Evolutionary conservation across 2,888 invertebrate species (phyloP).

Genomic region (Alcis repandata): DNA sequence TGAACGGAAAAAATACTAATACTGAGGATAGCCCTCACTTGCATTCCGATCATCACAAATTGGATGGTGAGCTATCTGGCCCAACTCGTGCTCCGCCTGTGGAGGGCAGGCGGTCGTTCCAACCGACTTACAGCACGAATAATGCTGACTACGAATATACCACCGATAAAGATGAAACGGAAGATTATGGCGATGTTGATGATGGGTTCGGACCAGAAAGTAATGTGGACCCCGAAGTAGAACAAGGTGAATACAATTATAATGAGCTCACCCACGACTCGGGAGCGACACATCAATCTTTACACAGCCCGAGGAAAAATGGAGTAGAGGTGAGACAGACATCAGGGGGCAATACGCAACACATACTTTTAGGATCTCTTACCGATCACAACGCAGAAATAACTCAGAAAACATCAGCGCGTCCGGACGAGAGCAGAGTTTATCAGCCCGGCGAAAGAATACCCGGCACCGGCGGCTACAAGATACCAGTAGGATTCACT

Average conservation of each 20-base stretch:
- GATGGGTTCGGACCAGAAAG: slow-evolving; percentile 72
- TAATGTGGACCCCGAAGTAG: slow-evolving; percentile 77
- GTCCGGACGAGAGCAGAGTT: slow-evolving; percentile 84
- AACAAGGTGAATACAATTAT: slow-evolving; percentile 87
- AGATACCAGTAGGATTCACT: slow-evolving; percentile 89
- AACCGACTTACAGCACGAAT: slow-evolving; percentile 60
- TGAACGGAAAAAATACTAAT: slow-evolving; percentile 53
- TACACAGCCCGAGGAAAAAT: slow-evolving; percentile 67
- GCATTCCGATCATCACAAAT: slow-evolving; percentile 76
- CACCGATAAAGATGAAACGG: slow-evolving; percentile 74
- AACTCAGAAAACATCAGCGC: slow-evolving; percentile 85
- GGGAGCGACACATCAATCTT: slow-evolving; percentile 70
- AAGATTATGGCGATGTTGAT: slow-evolving; percentile 76
- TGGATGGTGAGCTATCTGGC: slow-evolving; percentile 48
- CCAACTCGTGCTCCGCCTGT: slow-evolving; percentile 59
- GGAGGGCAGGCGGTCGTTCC: slow-evolving; percentile 73
- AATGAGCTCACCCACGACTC: slow-evolving; percentile 83
- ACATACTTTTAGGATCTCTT: slow-evolving; percentile 87
- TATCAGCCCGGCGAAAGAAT: slow-evolving; percentile 89
- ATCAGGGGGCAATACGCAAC: slow-evolving; percentile 87
- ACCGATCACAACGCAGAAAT: slow-evolving; percentile 87
- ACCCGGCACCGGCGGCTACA: slow-evolving; percentile 89
- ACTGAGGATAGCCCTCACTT: slow-evolving; percentile 62
- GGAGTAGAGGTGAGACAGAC: slow-evolving; percentile 79
- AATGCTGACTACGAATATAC: slow-evolving; percentile 73